phyloP scores from a whole-genome alignment of 2,113 vertebrate genomes.

The Syrrhaptes paradoxus region DNA sequence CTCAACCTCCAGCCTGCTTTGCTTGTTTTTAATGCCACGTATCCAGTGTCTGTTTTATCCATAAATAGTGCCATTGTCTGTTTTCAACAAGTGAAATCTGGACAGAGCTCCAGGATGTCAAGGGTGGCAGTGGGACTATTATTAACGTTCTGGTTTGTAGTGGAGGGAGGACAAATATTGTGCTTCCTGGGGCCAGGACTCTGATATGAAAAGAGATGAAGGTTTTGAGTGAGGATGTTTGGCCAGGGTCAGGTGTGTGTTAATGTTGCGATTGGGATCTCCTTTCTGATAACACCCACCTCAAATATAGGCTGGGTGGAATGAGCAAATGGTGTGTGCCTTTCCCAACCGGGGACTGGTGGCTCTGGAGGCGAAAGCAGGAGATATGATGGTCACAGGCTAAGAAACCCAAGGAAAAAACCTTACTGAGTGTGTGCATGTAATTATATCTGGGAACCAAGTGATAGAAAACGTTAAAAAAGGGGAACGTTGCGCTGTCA shows the following conservation, averaged over 20 bases:
- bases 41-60: not conserved
- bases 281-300: not conserved
- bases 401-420: not conserved
- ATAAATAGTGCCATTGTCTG: not conserved
- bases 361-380: not conserved
- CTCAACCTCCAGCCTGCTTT: not conserved
- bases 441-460: not conserved
- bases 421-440: not conserved
- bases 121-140: not conserved
- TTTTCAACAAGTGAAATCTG: not conserved
- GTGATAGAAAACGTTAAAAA: not conserved
- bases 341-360: slow-evolving; percentile 13
- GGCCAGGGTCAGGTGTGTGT: not conserved
- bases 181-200: not conserved
- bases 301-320: slow-evolving; percentile 10
- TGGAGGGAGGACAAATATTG: not conserved
- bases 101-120: not conserved
- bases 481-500: not conserved
- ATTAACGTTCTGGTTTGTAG: not conserved
- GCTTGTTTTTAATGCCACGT: not conserved
- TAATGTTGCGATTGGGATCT: not conserved
- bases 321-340: not conserved
- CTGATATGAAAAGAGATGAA: not conserved
- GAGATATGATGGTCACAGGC: not conserved
- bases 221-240: not conserved